A percentile compares a stretch with the other conserved stretches of the same genome.
Conservation (phyloP, 1,140 invertebrate genomes). For the Dinothrombium tinctorium region DNA sequence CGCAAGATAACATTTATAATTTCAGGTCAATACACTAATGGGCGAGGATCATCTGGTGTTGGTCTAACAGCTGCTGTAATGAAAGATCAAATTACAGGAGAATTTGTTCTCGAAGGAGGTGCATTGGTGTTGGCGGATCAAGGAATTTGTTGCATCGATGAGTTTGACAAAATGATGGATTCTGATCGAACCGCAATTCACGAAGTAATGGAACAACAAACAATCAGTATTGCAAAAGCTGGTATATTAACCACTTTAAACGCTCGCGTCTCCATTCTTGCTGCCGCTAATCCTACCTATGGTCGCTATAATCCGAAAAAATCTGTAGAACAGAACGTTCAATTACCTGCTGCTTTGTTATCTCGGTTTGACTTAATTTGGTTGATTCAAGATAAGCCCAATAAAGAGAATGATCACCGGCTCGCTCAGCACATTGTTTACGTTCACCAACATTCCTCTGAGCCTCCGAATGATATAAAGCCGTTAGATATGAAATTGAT, state of each 20-base stretch:
- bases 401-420: slow-evolving; percentile 74
- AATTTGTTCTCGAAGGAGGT: slow-evolving; percentile 92
- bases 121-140: slow-evolving; percentile 93
- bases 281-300: slow-evolving; percentile 95
- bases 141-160: slow-evolving; percentile 95
- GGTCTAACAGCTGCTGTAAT: slow-evolving; percentile 93
- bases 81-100: slow-evolving; percentile 88
- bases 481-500: slow-evolving; percentile 80
- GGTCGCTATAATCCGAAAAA: slow-evolving; percentile 90
- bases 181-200: slow-evolving; percentile 87
- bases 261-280: slow-evolving; percentile 85
- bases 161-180: slow-evolving; percentile 99
- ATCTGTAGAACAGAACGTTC: slow-evolving; percentile 88
- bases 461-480: slow-evolving; percentile 46
- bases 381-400: slow-evolving; percentile 84
- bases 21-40: slow-evolving; percentile 73
- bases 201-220: slow-evolving; percentile 99
- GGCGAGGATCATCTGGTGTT: slow-evolving; percentile 86
- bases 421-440: slow-evolving; percentile 93
- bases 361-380: slow-evolving; percentile 94
- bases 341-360: slow-evolving; percentile 85
- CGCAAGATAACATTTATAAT: no score
- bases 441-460: slow-evolving; percentile 73
- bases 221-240: slow-evolving; percentile 97
- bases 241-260: slow-evolving; percentile 95